Conservation (phyloP, 1,140 invertebrate species). For the Ephestia elutella region DNA sequence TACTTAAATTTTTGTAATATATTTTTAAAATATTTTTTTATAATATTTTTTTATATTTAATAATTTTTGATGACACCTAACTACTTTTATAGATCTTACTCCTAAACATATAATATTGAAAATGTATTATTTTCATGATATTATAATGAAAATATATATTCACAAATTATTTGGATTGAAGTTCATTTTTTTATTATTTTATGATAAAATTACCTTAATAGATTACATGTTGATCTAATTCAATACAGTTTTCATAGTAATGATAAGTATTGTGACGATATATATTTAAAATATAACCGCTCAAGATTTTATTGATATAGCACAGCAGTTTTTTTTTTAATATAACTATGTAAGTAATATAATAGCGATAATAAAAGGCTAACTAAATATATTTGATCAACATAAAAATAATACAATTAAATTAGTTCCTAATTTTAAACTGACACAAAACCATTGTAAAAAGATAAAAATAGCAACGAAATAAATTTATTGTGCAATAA, state of each 20-base stretch:
- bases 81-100: no score
- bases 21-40: no score
- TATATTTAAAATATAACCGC: neutral
- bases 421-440: no score
- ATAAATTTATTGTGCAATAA: neutral
- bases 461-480: neutral
- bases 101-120: no score
- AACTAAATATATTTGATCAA: no score
- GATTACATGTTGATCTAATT: no score
- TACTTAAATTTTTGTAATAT: constrained; percentile 9
- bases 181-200: no score
- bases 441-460: neutral
- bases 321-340: constrained; percentile 44
- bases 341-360: no score
- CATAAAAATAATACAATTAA: neutral
- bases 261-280: neutral
- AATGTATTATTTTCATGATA: no score
- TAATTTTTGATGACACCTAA: constrained; percentile 1
- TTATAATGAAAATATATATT: no score
- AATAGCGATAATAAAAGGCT: neutral
- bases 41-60: neutral
- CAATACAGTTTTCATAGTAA: neutral
- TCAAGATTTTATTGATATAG: constrained; percentile 42
- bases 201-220: no score
- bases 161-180: no score